Evolutionary conservation across 2,888 invertebrate species (phyloP), one percentile per base, ranked within the genome.

Genomic region (Gymnosoma rotundatum): DNA sequence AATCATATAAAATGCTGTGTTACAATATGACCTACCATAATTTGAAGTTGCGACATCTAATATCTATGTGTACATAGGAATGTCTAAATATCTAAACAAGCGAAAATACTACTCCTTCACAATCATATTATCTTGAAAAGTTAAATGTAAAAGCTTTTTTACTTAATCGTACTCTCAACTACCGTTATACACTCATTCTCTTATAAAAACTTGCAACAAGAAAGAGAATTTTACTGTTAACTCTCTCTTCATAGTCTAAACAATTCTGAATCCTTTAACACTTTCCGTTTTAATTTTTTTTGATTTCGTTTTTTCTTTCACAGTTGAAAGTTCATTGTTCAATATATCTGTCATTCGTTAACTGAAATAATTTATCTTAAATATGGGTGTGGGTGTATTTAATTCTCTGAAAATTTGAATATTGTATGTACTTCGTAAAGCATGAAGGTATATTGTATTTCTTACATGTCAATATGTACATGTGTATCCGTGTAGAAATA

Each of bases 1-100:
- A 25, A 25, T 2, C 50, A 66, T 67, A 36, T 48, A 38, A 67
- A 48, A 3, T 21, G 36, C 50, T 50, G 20, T 18, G 58, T 25
- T 56, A 42, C n/a, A 56, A 50, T 72, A 78, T 80, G 83, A 83
- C 83, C 83, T 83, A 76, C 80, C 83, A 80, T 83, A 80, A 83
- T 76, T 76, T 80, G 36, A 56, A 56, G 50, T 56, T 73, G 63
- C 67, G 32, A 61, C 66, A 58, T 25, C 58, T 52, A 18, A 50
- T 6, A 16, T 50, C n/a, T 10, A 52, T 20, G 1, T 52, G 3
- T 48, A n/a, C 45, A 48, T 52, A 18, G 18, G 18, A 18, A 16
- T 14, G 16, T 16, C 50, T 7, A 16, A 20, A 12, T 0, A n/a
- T 7, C 9, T 52, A 1, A 32, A 36, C 7, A n/a, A n/a, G n/a